Conservation (phyloP, 2,888 invertebrate species). For the Drosophila subsilvestris region DNA sequence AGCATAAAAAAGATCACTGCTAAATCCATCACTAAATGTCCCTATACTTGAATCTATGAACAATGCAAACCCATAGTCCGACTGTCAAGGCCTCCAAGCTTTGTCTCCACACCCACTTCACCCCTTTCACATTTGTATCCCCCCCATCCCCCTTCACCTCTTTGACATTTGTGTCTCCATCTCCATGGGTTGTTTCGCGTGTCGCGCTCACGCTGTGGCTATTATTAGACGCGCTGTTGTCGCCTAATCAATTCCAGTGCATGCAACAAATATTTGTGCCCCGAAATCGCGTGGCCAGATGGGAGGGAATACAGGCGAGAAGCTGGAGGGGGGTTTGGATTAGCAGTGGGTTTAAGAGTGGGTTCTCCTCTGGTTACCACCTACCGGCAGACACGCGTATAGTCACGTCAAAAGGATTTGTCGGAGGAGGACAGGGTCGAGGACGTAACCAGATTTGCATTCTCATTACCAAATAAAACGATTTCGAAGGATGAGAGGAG, state of each 20-base stretch:
- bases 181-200: conserved; percentile 29
- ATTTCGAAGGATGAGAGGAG: not conserved
- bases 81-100: not conserved
- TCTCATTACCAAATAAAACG: conserved; percentile 35
- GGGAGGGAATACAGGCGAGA: no score
- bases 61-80: not conserved
- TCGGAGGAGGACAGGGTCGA: conserved; percentile 15
- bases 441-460: conserved; percentile 33
- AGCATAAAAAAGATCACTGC: no score
- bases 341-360: not conserved
- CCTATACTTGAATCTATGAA: no score
- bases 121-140: not conserved
- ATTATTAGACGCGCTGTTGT: conserved; percentile 44
- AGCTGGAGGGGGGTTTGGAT: conserved; percentile 5
- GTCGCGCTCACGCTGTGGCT: conserved; percentile 38
- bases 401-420: conserved; percentile 47
- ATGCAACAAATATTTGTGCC: conserved; percentile 49
- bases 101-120: not conserved
- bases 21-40: no score
- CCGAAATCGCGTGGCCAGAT: conserved; percentile 34
- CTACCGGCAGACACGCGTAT: conserved; percentile 41
- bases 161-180: not conserved
- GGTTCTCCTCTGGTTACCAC: conserved; percentile 11
- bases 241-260: conserved; percentile 52
- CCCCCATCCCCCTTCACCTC: not conserved